A percentile compares a stretch with the other conserved stretches of the same genome.
Evolutionary conservation across 2,113 vertebrate genomes (phyloP).

Genomic region (Myodes glareolus): DNA sequence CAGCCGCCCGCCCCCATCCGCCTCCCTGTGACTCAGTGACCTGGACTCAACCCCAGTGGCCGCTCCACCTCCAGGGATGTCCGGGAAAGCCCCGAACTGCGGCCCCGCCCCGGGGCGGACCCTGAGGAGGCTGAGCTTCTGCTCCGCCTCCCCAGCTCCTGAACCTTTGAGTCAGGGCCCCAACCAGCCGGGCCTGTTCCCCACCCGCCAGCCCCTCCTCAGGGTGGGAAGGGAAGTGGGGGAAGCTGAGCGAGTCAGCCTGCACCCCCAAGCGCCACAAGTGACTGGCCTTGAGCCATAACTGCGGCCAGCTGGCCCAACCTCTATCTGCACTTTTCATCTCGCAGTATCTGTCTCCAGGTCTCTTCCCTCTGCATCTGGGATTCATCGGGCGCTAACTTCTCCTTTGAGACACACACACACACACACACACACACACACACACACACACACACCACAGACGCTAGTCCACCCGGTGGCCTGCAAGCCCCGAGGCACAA

Average conservation of each 20-base stretch:
- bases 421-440: too few relatives aligned
- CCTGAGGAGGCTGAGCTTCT: background rate
- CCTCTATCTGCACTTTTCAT: background rate
- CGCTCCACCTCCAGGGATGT: constrained; percentile 76
- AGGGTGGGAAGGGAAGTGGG: background rate
- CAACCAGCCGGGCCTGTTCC: constrained; percentile 66
- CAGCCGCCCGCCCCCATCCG: background rate
- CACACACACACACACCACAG: too few relatives aligned
- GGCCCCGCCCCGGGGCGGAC: constrained; percentile 58
- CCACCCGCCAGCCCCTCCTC: constrained; percentile 29
- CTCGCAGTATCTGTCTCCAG: background rate
- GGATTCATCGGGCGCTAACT: background rate
- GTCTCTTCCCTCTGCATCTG: background rate
- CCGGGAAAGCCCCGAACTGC: constrained; percentile 78
- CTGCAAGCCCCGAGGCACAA: background rate
- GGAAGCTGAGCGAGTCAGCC: background rate
- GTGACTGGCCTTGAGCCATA: background rate
- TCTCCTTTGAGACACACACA: background rate
- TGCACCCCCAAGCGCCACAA: background rate
- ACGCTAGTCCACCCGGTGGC: background rate
- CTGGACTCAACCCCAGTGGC: constrained; percentile 71
- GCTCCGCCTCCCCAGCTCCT: background rate
- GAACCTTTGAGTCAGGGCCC: constrained; percentile 70
- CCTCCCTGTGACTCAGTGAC: constrained; percentile 71
- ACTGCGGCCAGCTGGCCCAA: background rate